Base-by-base conservation (phyloP, 1,140 invertebrate genomes). In the Drosophila carrolli region DNA sequence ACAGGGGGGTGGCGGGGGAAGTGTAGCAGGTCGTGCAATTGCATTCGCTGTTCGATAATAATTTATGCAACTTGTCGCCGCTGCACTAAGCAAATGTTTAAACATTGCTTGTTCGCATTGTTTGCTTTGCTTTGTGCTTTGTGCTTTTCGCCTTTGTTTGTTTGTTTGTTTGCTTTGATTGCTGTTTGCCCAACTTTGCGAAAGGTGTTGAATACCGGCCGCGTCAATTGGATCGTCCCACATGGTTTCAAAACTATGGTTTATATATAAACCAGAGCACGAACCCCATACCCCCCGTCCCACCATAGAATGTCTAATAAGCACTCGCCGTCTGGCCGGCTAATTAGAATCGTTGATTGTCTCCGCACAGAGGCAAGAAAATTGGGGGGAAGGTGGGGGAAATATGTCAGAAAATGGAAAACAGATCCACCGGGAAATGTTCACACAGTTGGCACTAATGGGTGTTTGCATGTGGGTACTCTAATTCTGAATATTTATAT, bases 301-400 rank as follows among this genome's bases (percentile, higher is more conserved):
- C 44, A 32, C 35, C 55, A 70, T 53, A 16, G 50, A 81, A 72
- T 79, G 81, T 66, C 81, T 58, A 79, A 66, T 78, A 16, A 58
- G 58, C 56, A 38, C 19, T 60, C 29, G 19, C 27, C 38, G 83
- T 88, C 83, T 88, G 83, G 79, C 10, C 67, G 51, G 60, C 83
- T 89, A 88, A 88, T 88, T 88, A 89, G 66, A 73, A 78, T 50
- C 66, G 71, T 55, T 70, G 71, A 86, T 86, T 88, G 68, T 75
- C 63, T 67, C n/a, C 48, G 48, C 29, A 11, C 46, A 3, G 55
- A 19, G 29, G 29, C 11, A 37, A 29, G 51, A 38, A 60, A 13
- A 10, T 8, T 13, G 14, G n/a, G 50, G 50, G 48, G 13, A 37
- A 37, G 38, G 50, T 37, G 50, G 32, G 10, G 27, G 19, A 4